Evolutionary conservation across 2,888 invertebrate species (phyloP).

Genomic region (Paralinhomoeus sp.): DNA sequence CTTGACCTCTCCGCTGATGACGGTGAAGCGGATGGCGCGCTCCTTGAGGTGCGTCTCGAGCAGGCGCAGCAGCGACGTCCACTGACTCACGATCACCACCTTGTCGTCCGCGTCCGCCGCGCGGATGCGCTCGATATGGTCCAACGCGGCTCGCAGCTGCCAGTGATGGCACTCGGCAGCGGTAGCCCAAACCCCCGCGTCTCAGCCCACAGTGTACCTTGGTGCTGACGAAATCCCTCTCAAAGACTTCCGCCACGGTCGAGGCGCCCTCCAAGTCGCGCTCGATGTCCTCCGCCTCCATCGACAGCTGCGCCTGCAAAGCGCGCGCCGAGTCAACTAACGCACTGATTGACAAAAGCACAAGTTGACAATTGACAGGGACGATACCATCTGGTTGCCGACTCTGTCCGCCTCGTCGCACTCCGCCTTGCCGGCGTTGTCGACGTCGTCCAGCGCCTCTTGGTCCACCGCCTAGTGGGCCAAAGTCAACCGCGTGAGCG

Average conservation of each 20-base stretch:
- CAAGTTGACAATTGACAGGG: background rate
- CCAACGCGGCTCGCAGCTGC: background rate
- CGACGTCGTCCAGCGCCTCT: background rate
- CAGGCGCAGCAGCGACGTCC: slow-evolving; percentile 57
- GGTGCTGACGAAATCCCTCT: background rate
- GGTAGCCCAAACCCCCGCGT: too few species aligned
- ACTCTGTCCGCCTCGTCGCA: background rate
- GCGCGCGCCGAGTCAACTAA: background rate
- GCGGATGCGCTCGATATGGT: background rate
- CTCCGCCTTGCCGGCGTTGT: background rate
- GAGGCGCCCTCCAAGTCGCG: background rate
- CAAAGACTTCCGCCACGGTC: background rate
- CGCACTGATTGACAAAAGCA: background rate
- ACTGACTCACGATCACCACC: slow-evolving; percentile 60
- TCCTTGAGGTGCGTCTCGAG: slow-evolving; percentile 40
- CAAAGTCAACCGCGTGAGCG: background rate
- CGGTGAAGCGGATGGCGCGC: slow-evolving; percentile 29
- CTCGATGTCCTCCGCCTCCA: background rate
- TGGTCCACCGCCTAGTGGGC: background rate
- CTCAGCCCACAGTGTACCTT: too few species aligned
- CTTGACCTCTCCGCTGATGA: slow-evolving; percentile 51
- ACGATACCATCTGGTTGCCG: too few species aligned
- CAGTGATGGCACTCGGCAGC: too few species aligned
- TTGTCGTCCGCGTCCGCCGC: background rate
- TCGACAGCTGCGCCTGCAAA: background rate